Evolutionary conservation across 2,113 vertebrate genomes (phyloP).

Genomic region (Nanorana parkeri): DNA sequence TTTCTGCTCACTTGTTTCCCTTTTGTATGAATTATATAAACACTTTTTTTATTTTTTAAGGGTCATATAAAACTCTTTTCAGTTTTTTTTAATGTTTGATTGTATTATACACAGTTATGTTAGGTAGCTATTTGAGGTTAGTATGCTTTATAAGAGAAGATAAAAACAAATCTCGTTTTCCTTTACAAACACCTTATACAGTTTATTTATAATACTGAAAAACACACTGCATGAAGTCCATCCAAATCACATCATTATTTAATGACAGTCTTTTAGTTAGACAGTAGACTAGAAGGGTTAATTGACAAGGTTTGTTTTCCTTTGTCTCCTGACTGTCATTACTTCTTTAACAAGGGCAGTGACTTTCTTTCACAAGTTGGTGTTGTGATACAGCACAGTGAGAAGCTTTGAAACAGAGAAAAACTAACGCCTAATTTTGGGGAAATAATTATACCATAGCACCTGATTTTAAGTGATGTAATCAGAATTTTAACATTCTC

Average conservation of each 20-base stretch:
- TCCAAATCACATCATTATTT: slow-evolving; percentile 55
- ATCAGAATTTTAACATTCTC: too few relatives aligned
- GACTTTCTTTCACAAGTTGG: slow-evolving; percentile 33
- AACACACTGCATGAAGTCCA: slow-evolving; percentile 56
- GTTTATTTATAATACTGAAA: slow-evolving; percentile 46
- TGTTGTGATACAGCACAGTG: slow-evolving; percentile 32
- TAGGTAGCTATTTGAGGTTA: too few relatives aligned
- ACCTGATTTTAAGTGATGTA: too few relatives aligned
- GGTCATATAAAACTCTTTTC: too few relatives aligned
- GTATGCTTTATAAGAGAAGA: background rate
- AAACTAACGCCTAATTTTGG: background rate
- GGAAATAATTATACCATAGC: too few relatives aligned
- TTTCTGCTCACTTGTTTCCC: too few relatives aligned
- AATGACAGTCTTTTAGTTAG: slow-evolving; percentile 56
- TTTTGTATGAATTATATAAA: too few relatives aligned
- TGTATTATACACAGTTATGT: too few relatives aligned
- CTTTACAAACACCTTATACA: background rate
- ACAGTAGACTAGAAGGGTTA: background rate
- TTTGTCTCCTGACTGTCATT: slow-evolving; percentile 43
- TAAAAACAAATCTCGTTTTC: background rate
- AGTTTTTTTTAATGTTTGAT: too few relatives aligned
- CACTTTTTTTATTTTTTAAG: too few relatives aligned
- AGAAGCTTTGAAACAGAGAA: background rate
- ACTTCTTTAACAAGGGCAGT: slow-evolving; percentile 43
- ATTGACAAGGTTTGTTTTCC: slow-evolving; percentile 29